A percentile compares a stretch with the other conserved stretches of the same genome.
Evolutionary conservation across 2,888 invertebrate genomes (phyloP).

Genomic region (Chromoteleia sp.): DNA sequence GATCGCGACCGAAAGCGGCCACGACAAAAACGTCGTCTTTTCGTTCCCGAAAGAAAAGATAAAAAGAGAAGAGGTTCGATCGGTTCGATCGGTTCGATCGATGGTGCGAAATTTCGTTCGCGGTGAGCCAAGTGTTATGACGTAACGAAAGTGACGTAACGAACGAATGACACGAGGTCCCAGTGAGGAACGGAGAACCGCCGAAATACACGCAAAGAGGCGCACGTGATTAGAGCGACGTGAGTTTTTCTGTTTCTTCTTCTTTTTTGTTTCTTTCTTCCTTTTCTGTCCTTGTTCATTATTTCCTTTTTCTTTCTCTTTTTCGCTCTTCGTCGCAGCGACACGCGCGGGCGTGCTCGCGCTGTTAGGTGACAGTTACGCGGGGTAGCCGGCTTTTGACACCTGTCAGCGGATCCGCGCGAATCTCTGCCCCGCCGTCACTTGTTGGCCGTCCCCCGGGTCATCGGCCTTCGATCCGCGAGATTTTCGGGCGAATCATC

Average conservation of each 20-base stretch:
- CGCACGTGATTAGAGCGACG: conserved; percentile 44
- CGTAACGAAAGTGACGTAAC: too few relatives aligned
- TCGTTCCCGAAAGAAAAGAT: too few relatives aligned
- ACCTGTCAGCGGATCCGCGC: conserved; percentile 22
- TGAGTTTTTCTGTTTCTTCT: conserved; percentile 22
- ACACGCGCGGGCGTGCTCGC: conserved; percentile 9
- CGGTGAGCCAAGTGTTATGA: too few relatives aligned
- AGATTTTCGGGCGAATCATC: not conserved
- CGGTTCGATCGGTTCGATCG: not conserved
- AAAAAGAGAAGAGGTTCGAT: too few relatives aligned
- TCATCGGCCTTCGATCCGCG: conserved; percentile 15
- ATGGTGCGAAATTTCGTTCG: not conserved
- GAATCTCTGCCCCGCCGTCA: not conserved
- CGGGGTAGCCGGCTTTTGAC: conserved; percentile 25
- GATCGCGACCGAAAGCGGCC: conserved; percentile 18
- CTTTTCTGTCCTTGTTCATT: too few relatives aligned
- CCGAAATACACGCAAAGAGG: not conserved
- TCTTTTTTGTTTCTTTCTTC: too few relatives aligned
- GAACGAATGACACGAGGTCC: conserved; percentile 18
- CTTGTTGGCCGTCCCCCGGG: too few relatives aligned
- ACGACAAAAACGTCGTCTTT: too few relatives aligned
- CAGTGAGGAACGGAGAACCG: too few relatives aligned
- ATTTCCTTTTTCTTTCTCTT: too few relatives aligned
- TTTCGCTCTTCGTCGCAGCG: not conserved
- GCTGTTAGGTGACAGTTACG: too few relatives aligned